Percentiles rank a stretch among this genome's conserved stretches.
Conservation (phyloP, 2,888 invertebrate species). For the Caenorhabditis sp. region DNA sequence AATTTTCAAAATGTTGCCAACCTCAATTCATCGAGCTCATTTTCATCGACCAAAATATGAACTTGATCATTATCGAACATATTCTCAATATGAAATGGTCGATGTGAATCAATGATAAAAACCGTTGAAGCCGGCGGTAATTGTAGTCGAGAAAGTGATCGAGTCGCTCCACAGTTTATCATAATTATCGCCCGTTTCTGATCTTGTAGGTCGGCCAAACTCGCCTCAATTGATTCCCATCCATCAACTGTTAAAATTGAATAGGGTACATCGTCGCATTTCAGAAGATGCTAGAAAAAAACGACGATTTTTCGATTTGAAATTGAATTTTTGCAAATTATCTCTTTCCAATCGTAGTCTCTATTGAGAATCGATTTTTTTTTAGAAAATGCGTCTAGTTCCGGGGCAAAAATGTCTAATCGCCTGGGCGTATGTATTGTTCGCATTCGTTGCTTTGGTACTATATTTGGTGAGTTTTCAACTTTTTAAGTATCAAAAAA, state of each 20-base stretch:
- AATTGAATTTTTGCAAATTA: background rate
- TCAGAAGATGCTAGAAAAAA: constrained; percentile 61
- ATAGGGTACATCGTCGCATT: constrained; percentile 61
- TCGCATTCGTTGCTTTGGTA: constrained; percentile 24
- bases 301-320: background rate
- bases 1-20: too few relatives aligned
- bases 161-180: constrained; percentile 63
- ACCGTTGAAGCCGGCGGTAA: constrained; percentile 41
- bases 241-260: constrained; percentile 54
- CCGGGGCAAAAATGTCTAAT: constrained; percentile 38
- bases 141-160: constrained; percentile 44
- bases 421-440: constrained; percentile 17
- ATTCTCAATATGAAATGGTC: constrained; percentile 66
- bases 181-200: constrained; percentile 49
- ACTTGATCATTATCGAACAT: constrained; percentile 53
- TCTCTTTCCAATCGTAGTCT: background rate
- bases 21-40: constrained; percentile 38
- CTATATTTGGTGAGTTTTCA: constrained; percentile 40
- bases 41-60: constrained; percentile 30
- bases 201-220: constrained; percentile 44
- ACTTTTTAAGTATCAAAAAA: too few relatives aligned
- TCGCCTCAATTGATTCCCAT: constrained; percentile 51
- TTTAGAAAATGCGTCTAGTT: constrained; percentile 13
- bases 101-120: constrained; percentile 61
- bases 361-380: background rate